A percentile compares a stretch with the other conserved stretches of the same genome.
Conservation (phyloP, 37 sponge, comb jelly and placozoan species). For the Lycopodina hypogea region DNA sequence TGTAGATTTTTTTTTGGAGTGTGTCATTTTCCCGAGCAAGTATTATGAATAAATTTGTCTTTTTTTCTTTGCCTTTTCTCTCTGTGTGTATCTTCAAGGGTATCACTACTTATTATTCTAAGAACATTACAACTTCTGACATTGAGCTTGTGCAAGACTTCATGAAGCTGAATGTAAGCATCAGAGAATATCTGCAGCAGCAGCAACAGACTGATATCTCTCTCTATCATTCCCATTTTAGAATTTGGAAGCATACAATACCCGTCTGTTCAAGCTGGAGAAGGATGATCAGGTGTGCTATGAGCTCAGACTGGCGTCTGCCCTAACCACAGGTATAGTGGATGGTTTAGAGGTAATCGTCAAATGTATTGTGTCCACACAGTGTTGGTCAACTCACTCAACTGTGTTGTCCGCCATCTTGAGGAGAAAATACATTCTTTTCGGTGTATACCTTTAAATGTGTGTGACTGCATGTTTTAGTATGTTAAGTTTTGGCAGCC, state of each 20-base stretch:
- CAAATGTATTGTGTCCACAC: too few relatives aligned
- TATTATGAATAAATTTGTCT: too few relatives aligned
- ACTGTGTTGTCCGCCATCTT: not conserved
- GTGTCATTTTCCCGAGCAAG: too few relatives aligned
- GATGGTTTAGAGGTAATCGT: not conserved
- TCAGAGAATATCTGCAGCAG: not conserved
- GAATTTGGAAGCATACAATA: slow-evolving; percentile 80
- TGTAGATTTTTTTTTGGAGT: too few relatives aligned
- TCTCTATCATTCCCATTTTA: not conserved
- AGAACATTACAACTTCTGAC: slow-evolving; percentile 64
- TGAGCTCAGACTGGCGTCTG: slow-evolving; percentile 79
- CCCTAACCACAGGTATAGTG: slow-evolving; percentile 45
- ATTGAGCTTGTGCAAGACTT: slow-evolving; percentile 81
- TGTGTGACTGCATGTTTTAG: too few relatives aligned
- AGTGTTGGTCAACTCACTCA: too few relatives aligned
- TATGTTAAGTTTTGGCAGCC: too few relatives aligned
- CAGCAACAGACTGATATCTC: not conserved
- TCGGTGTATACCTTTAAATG: too few relatives aligned
- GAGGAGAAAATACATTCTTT: not conserved
- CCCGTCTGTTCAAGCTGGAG: slow-evolving; percentile 80
- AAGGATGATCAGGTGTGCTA: slow-evolving; percentile 40
- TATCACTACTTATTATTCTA: slow-evolving; percentile 84
- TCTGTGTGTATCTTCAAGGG: slow-evolving; percentile 46
- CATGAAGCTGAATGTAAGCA: slow-evolving; percentile 72
- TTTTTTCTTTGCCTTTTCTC: not conserved